Base-by-base conservation (phyloP, 2,797 vertebrate species). In the Loris lydekkerianus region DNA sequence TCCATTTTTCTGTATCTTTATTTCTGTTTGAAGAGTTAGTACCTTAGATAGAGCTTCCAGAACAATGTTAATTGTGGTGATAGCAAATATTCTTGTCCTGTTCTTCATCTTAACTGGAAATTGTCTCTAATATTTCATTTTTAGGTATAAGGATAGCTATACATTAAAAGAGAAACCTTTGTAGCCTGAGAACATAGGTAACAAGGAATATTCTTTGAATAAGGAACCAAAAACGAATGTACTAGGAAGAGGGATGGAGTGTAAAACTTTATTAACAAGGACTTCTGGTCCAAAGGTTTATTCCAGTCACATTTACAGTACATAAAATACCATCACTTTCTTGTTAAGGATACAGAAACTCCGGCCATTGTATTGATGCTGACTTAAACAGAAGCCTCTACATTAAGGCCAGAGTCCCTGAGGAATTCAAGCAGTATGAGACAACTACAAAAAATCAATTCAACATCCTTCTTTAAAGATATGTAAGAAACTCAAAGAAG, bases 401-500 rank as follows among this genome's bases (percentile, higher is more conserved):
- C 31, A 17, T 27, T 27, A 4, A 80, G 60, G 61, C 76, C 46
- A 72, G 61, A 72, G 34, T 61, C 67, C 29, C 3, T 56, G 49
- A 77, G 85, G 86, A 91, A 82, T 56, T 7, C 10, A 53, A 95
- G 29, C 53, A 91, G 34, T 20, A 37, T 0, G 43, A 93, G 31
- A 82, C 3, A 75, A 7, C 29, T 6, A 40, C 56, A 76, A 85
- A 88, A 82, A 29, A 43, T 78, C 14, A 76, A 1, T 27, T 56
- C 53, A 46, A 46, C 31, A 85, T 60, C 49, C 83, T 83, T 40
- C 49, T 78, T 73, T 80, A 86, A 73, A 61, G 20, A 49, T 31
- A 29, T 3, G 40, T 46, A 67, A 86, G 70, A 94, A 77, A 81
- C 75, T 4, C 40, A 93, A 96, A 95, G 91, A 96, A 93, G 88